Conservation (phyloP, 2,888 invertebrate genomes). For the Diarsia rubi region DNA sequence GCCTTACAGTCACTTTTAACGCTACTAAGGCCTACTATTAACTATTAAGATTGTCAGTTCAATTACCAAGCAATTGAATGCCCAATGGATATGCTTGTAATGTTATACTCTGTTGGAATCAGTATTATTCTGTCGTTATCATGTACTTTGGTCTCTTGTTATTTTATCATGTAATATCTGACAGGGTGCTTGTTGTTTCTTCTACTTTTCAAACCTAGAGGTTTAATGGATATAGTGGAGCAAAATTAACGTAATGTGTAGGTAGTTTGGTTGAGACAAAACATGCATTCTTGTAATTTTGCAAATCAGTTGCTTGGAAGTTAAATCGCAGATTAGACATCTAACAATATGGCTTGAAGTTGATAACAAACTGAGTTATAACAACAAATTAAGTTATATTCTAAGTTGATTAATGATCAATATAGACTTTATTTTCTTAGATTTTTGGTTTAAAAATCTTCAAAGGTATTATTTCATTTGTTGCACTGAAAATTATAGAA, state of each 20-base stretch:
- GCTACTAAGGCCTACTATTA: constrained; percentile 16
- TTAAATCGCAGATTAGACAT: too few relatives aligned
- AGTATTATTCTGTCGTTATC: constrained; percentile 27
- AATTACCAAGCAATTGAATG: constrained; percentile 54
- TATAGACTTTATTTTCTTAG: not conserved
- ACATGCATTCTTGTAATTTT: not conserved
- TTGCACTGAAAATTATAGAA: too few relatives aligned
- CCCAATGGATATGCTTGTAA: constrained; percentile 38
- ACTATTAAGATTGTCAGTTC: constrained; percentile 43
- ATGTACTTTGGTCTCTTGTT: not conserved
- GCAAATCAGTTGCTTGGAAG: not conserved
- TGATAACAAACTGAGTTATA: too few relatives aligned
- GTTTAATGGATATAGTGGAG: not conserved
- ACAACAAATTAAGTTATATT: too few relatives aligned
- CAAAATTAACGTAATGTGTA: not conserved
- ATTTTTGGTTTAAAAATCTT: not conserved
- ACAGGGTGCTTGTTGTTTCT: not conserved
- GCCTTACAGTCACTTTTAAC: constrained; percentile 11
- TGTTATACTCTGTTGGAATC: constrained; percentile 13
- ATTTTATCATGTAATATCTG: not conserved
- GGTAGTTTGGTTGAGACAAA: not conserved
- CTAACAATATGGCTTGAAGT: not conserved
- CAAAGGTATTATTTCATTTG: not conserved
- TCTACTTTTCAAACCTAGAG: not conserved
- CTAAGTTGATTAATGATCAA: not conserved